phyloP scores from a whole-genome alignment of 2,888 invertebrate species.

The Drosophila testacea region DNA sequence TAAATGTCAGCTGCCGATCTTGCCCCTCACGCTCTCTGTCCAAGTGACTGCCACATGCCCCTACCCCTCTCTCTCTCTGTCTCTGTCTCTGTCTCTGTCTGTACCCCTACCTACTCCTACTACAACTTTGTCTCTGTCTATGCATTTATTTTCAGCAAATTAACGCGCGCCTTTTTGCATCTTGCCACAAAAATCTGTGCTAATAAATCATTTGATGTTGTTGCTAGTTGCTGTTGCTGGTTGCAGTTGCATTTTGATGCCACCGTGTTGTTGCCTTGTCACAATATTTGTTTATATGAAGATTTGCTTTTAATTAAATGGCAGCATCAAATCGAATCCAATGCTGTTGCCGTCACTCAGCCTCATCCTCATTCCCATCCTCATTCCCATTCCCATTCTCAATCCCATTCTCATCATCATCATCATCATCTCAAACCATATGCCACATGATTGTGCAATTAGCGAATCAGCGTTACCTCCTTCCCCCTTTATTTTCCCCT shows the following conservation, averaged over 20 bases:
- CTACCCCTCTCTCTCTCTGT: background rate
- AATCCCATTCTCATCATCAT: background rate
- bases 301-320: slow-evolving; percentile 77
- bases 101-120: background rate
- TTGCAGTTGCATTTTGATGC: slow-evolving; percentile 19
- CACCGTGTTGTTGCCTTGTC: slow-evolving; percentile 57
- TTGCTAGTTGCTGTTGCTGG: slow-evolving; percentile 14
- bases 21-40: slow-evolving; percentile 6
- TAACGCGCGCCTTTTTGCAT: slow-evolving; percentile 60
- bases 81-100: background rate
- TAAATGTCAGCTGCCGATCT: slow-evolving; percentile 73
- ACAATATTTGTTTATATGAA: slow-evolving; percentile 73
- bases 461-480: slow-evolving; percentile 60
- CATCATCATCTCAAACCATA: slow-evolving; percentile 18
- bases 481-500: background rate
- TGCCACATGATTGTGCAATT: slow-evolving; percentile 77
- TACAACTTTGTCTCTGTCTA: slow-evolving; percentile 41
- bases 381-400: background rate
- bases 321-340: slow-evolving; percentile 60
- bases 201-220: slow-evolving; percentile 80
- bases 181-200: slow-evolving; percentile 61
- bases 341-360: slow-evolving; percentile 76
- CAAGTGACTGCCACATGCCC: background rate
- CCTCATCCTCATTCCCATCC: slow-evolving; percentile 23
- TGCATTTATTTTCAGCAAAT: slow-evolving; percentile 80